These are phyloP conservation scores for Thera obeliscata DNA, from an alignment of 2,888 invertebrate genomes.

Conservation along the genomic window DNA sequence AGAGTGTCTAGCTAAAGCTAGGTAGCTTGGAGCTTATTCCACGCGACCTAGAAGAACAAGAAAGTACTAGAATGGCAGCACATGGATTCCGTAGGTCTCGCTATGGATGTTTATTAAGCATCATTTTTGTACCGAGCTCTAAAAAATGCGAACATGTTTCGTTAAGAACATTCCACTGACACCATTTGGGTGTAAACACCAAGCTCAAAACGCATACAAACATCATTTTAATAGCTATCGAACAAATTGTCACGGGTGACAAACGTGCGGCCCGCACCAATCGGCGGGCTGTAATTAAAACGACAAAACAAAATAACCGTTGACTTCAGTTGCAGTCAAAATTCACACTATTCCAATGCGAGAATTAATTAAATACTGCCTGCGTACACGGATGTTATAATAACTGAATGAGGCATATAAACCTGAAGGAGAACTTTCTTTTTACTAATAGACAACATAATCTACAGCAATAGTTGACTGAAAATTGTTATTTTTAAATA, in stretches of 20 bases:
- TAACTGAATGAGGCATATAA: slow-evolving; percentile 46
- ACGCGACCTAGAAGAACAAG: too few species aligned
- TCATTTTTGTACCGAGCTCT: too few species aligned
- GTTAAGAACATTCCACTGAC: background rate
- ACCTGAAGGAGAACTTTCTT: background rate
- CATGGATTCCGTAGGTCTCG: too few species aligned
- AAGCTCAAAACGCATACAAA: background rate
- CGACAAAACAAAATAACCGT: slow-evolving; percentile 82
- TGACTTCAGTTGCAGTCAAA: slow-evolving; percentile 83
- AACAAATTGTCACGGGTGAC: slow-evolving; percentile 23
- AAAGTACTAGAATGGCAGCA: too few species aligned
- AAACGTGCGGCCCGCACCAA: slow-evolving; percentile 37
- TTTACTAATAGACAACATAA: too few species aligned
- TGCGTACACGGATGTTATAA: slow-evolving; percentile 43
- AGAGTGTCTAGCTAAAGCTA: too few species aligned
- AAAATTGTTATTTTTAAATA: too few species aligned
- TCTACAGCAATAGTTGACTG: too few species aligned
- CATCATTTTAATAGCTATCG: slow-evolving; percentile 6
- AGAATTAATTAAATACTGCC: slow-evolving; percentile 82
- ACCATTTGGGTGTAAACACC: too few species aligned
- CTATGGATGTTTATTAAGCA: too few species aligned
- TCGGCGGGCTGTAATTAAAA: slow-evolving; percentile 72
- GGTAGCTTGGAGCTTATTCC: too few species aligned
- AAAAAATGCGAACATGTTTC: background rate
- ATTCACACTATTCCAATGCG: slow-evolving; percentile 83